Conservation (phyloP, 2,888 invertebrate genomes). For the Dryobotodes eremita region DNA sequence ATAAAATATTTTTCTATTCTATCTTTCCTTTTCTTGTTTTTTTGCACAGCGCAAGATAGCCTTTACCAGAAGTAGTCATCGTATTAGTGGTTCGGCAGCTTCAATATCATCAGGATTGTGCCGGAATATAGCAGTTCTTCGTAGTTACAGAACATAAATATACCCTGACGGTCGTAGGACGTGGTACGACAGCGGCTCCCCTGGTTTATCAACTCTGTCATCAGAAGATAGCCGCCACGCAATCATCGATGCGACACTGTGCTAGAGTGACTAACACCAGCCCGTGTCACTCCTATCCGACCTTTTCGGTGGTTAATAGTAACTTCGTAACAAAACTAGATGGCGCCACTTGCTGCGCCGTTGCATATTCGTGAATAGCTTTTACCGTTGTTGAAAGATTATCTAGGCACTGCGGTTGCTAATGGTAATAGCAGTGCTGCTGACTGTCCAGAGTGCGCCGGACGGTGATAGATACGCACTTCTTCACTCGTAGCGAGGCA, state of each 20-base stretch:
- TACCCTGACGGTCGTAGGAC: neutral
- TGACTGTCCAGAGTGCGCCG: too few relatives aligned
- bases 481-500: neutral
- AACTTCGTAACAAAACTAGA: neutral
- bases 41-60: neutral
- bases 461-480: neutral
- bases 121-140: neutral
- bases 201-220: neutral
- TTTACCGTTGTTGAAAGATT: neutral
- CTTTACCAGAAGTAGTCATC: neutral
- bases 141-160: too few relatives aligned
- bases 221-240: neutral
- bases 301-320: neutral
- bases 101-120: neutral
- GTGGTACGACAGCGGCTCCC: neutral
- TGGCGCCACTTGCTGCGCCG: neutral
- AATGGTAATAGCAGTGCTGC: neutral
- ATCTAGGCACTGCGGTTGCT: neutral
- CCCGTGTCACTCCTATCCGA: neutral
- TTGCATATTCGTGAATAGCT: neutral
- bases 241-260: neutral
- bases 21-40: too few relatives aligned
- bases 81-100: neutral
- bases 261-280: neutral
- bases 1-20: too few relatives aligned